Percentiles rank a stretch among this genome's conserved stretches.
Conservation (phyloP, 2,113 vertebrate genomes). For the Vimba vimba region DNA sequence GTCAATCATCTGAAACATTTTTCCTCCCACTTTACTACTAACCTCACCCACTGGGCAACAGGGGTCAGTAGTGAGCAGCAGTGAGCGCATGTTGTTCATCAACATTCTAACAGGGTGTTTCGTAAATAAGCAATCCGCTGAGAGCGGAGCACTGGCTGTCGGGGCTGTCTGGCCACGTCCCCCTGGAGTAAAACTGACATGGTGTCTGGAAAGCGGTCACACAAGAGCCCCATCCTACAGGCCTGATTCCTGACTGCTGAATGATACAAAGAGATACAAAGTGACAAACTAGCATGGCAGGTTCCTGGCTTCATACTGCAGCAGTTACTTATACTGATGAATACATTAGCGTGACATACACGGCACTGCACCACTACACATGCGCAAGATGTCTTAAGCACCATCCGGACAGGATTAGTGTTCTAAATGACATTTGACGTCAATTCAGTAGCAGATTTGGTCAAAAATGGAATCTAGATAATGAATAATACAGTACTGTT, state of each 20-base stretch:
- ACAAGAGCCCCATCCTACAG: constrained; percentile 17
- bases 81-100: not conserved
- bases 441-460: not conserved
- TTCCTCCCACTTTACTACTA: not conserved
- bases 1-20: not conserved
- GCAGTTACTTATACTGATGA: constrained; percentile 12
- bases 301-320: not conserved
- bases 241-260: constrained; percentile 15
- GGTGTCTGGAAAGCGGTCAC: constrained; percentile 43
- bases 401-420: not conserved
- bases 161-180: constrained; percentile 34
- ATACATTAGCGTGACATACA: constrained; percentile 10
- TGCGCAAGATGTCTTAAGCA: not conserved
- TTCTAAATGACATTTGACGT: not conserved
- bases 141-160: not conserved
- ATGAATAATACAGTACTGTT: not conserved
- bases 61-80: constrained; percentile 34
- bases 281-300: constrained; percentile 10
- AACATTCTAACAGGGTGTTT: constrained; percentile 40
- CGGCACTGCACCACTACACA: constrained; percentile 12
- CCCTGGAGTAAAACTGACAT: constrained; percentile 45
- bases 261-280: constrained; percentile 19
- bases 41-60: not conserved
- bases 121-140: constrained; percentile 45
- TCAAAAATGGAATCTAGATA: not conserved